Conservation (phyloP, 64 coral and sea anemone genomes). For the Pachyseris speciosa region DNA sequence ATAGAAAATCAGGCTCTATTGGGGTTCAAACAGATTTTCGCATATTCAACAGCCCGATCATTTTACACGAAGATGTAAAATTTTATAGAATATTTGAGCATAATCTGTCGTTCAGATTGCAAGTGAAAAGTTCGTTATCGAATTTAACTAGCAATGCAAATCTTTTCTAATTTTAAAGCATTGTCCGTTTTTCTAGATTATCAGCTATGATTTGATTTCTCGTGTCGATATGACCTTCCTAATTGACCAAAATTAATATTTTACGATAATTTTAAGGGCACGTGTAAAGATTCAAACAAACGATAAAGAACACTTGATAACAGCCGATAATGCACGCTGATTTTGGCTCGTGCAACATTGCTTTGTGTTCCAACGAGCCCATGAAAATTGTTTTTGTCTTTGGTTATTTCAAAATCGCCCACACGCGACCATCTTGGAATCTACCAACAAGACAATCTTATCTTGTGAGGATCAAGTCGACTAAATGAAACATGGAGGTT, state of each 20-base stretch:
- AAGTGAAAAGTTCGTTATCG: background rate
- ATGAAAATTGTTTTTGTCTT: background rate
- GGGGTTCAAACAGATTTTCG: background rate
- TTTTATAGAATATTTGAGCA: too few species aligned
- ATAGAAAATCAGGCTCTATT: background rate
- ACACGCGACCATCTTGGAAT: too few species aligned
- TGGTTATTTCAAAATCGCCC: background rate
- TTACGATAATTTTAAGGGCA: conserved; percentile 47
- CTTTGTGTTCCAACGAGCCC: conserved; percentile 8
- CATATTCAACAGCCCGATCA: too few species aligned
- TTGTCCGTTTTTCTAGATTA: conserved; percentile 18
- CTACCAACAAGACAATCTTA: too few species aligned
- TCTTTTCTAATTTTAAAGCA: background rate
- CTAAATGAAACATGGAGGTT: too few species aligned
- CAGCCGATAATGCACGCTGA: background rate
- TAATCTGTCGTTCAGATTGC: background rate
- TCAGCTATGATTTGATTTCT: conserved; percentile 32
- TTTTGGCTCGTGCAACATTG: conserved; percentile 24
- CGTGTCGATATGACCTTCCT: conserved; percentile 43
- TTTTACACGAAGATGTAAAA: too few species aligned
- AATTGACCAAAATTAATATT: conserved; percentile 49
- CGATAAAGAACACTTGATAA: background rate
- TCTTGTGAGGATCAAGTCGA: too few species aligned
- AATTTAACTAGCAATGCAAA: background rate
- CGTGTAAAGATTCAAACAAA: conserved; percentile 17